Conservation (phyloP, 2,113 vertebrate species). For the Xerus inauris region DNA sequence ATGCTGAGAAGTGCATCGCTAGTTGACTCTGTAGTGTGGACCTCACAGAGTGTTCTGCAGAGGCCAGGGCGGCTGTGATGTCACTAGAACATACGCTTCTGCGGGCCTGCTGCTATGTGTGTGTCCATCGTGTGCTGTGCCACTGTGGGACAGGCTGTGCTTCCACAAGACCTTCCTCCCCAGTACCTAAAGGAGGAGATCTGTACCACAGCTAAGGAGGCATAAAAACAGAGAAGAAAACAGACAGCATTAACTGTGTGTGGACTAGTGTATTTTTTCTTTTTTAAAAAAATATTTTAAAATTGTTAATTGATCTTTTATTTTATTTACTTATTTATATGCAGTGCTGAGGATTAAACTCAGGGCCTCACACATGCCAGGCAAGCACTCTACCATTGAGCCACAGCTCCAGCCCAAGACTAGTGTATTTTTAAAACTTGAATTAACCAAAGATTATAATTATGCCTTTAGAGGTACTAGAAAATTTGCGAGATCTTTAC, state of each 20-base stretch:
- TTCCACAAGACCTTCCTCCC: neutral
- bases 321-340: no score
- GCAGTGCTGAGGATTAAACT: no score
- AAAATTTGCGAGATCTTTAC: neutral
- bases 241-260: neutral
- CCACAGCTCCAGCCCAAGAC: no score
- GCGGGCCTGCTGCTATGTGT: neutral
- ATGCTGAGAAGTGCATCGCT: neutral
- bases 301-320: no score
- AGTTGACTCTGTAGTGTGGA: neutral
- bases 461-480: neutral
- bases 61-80: neutral
- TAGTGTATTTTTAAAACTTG: slow-evolving; percentile 1
- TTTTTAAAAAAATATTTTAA: no score
- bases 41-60: no score
- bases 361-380: no score
- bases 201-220: neutral
- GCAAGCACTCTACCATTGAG: no score
- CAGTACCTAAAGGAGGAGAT: neutral
- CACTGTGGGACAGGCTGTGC: neutral
- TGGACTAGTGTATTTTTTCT: slow-evolving; percentile 6
- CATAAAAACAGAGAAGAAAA: neutral
- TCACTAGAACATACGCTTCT: neutral
- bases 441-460: neutral
- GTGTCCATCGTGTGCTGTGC: neutral